These are phyloP conservation scores for Ursus arctos DNA, from an alignment of 2,113 vertebrate species.

Conservation along the genomic window DNA sequence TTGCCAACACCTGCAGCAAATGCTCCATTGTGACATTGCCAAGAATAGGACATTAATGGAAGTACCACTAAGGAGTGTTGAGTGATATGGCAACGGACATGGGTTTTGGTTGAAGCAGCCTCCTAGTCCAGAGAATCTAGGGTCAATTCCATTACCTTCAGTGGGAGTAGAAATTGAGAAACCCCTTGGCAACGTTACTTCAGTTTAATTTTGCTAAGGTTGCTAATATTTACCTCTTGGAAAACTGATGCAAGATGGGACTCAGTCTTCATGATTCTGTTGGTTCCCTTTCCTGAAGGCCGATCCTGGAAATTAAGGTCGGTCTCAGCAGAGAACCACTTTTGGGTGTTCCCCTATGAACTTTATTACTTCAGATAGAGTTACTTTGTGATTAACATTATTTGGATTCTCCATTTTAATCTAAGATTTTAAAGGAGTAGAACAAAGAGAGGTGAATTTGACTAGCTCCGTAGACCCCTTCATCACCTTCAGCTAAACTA, in stretches of 20 bases:
- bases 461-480: too few species aligned
- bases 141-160: not conserved
- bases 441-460: not conserved
- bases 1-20: not conserved
- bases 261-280: not conserved
- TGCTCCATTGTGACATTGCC: not conserved
- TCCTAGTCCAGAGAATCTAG: not conserved
- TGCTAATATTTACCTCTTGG: not conserved
- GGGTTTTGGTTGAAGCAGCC: not conserved
- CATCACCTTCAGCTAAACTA: not conserved
- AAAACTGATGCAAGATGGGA: not conserved
- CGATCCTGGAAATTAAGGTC: not conserved
- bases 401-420: not conserved
- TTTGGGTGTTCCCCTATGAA: not conserved
- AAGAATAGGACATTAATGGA: not conserved
- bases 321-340: not conserved
- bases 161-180: too few species aligned
- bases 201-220: not conserved
- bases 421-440: not conserved
- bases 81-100: accelerated
- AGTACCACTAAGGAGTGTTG: accelerated
- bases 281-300: not conserved
- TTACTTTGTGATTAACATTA: not conserved
- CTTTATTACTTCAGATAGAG: not conserved
- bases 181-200: accelerated